Conservation (phyloP, 2,797 vertebrate species). For the Limnodromus scolopaceus region DNA sequence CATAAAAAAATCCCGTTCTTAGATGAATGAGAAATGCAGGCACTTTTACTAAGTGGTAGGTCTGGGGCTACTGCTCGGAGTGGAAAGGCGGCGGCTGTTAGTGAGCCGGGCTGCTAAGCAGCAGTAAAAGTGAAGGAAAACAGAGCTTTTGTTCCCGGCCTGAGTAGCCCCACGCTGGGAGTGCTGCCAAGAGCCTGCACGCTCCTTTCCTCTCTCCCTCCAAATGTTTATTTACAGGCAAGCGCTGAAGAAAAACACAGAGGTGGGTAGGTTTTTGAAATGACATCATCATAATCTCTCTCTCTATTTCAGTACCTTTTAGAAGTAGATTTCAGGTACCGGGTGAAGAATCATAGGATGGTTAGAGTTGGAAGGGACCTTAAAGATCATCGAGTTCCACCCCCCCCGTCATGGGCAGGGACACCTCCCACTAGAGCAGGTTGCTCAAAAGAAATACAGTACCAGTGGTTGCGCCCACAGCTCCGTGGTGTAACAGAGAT, state of each 20-base stretch:
- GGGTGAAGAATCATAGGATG: not conserved
- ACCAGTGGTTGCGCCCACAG: not conserved
- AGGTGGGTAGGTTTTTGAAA: not conserved
- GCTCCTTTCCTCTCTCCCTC: not conserved
- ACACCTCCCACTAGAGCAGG: too few species aligned
- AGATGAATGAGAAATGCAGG: not conserved
- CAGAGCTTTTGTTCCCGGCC: slow-evolving; percentile 31
- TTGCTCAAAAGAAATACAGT: not conserved
- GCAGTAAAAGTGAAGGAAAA: slow-evolving; percentile 35
- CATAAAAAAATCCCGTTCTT: not conserved
- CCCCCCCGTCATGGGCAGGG: too few species aligned
- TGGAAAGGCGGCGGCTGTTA: not conserved
- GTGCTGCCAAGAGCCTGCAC: not conserved
- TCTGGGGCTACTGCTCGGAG: not conserved
- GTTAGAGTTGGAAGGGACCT: too few species aligned
- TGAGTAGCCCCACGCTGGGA: not conserved
- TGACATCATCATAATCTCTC: not conserved
- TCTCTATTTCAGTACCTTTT: not conserved
- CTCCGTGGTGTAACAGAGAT: not conserved
- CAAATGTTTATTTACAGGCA: not conserved
- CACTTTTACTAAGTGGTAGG: not conserved
- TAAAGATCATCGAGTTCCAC: too few species aligned
- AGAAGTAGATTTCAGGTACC: not conserved
- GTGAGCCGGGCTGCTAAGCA: not conserved
- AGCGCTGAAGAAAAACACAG: not conserved